phyloP scores from a whole-genome alignment of 2,888 invertebrate species.

The Lithophane socia region DNA sequence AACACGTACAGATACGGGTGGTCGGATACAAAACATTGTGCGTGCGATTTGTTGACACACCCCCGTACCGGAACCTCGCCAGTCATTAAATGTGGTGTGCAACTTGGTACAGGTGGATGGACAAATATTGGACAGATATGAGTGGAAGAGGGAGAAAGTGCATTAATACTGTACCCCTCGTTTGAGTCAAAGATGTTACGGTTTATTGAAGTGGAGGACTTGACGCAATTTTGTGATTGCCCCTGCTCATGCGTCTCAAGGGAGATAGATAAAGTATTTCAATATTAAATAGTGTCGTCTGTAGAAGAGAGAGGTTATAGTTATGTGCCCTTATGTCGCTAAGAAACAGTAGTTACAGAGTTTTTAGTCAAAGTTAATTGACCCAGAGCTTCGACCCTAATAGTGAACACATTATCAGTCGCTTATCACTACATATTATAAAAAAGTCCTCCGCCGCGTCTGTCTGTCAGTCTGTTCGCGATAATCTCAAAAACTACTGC shows the following conservation, averaged over 20 bases:
- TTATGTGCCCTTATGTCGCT: background rate
- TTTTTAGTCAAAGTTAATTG: background rate
- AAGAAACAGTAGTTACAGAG: background rate
- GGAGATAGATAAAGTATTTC: background rate
- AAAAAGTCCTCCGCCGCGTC: no score
- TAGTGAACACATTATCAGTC: background rate
- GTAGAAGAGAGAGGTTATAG: background rate
- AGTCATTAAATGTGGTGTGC: conserved; percentile 59
- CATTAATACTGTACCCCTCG: background rate
- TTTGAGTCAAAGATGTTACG: background rate
- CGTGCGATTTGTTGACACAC: conserved; percentile 84
- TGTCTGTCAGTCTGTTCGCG: no score
- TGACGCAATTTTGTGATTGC: background rate
- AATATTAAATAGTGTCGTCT: background rate
- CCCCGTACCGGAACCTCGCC: conserved; percentile 65
- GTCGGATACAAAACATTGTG: conserved; percentile 79
- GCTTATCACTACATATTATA: no score
- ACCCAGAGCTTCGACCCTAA: background rate
- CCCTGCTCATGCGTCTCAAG: background rate
- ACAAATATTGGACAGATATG: conserved; percentile 46
- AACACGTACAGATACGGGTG: conserved; percentile 84
- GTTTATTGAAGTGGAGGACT: conserved; percentile 1
- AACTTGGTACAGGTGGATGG: conserved; percentile 43
- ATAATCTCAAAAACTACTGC: no score
- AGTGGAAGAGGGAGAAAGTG: conserved; percentile 6